Evolutionary conservation across 92 coral and sea anemone genomes (phyloP), one percentile per base, ranked within the genome.

Genomic region (Galaxea fascicularis): DNA sequence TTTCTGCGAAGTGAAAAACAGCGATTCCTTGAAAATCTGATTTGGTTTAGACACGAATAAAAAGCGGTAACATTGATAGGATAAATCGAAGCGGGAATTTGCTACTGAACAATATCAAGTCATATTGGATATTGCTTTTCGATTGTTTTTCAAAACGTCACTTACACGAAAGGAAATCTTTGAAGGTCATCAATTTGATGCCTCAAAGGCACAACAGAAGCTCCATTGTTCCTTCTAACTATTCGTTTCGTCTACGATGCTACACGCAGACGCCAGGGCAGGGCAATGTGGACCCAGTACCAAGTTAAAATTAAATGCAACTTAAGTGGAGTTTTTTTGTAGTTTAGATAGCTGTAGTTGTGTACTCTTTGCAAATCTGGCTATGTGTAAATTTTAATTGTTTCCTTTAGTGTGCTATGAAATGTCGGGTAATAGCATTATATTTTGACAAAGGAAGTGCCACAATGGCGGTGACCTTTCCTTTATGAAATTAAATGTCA

Each of bases 131-230:
- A 25, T 8, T 31, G 29, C 49, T 20, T 44, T 13, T 26, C 27
- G 17, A 30, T 63, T 59, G 67, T 27, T 62, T n/a, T 78, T 67
- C 83, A 25, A 62, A 78, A 62, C 47, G 83, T 78, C 73, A 62
- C 58, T 62, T 73, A 78, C 62, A 29, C 17, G 58, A 78, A 75
- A 84, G 73, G 79, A 74, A 86, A 82, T 54, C 80, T 45, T 82
- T 77, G 84, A 41, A 79, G 77, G 85, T 72, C 72, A 76, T 74
- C 79, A 70, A 76, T 90, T 28, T 83, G 91, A 87, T 74, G 69
- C 83, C 74, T 65, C 94, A 90, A 90, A 68, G 27, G 68, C 44
- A 53, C 67, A 28, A 80, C 85, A 80, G 75, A 66, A 57, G 24
- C 27, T 10, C 20, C 77, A 67, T 67, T 80, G 77, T 66, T 80